Conservation (phyloP, 2,888 invertebrate species). For the Pegoplata infirma region DNA sequence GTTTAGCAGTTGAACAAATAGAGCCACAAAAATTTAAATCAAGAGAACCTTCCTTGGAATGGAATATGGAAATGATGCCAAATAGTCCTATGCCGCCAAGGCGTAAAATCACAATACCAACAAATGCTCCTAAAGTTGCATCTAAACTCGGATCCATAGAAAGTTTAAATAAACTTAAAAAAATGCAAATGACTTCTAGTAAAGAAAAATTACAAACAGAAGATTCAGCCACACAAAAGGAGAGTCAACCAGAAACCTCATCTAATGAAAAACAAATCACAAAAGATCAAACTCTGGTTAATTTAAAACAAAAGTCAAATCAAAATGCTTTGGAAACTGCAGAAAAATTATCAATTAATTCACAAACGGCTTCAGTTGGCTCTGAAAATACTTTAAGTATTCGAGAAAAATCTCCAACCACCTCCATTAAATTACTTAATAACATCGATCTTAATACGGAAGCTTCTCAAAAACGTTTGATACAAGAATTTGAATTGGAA, state of each 20-base stretch:
- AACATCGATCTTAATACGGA: conserved; percentile 64
- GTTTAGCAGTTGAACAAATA: background rate
- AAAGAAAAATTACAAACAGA: conserved; percentile 14
- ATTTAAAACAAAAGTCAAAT: background rate
- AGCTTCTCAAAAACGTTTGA: conserved; percentile 68
- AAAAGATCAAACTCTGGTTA: background rate
- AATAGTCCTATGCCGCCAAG: conserved; percentile 53
- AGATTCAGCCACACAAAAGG: background rate
- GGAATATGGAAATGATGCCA: conserved; percentile 61
- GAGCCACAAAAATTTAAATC: background rate
- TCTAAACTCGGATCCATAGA: conserved; percentile 19
- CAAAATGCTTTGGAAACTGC: too few relatives aligned
- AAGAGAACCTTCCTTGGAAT: conserved; percentile 34
- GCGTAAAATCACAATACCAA: conserved; percentile 10
- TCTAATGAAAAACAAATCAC: background rate
- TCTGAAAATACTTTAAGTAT: conserved; percentile 15
- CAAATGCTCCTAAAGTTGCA: conserved; percentile 1
- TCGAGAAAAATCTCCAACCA: conserved; percentile 65
- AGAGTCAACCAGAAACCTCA: background rate
- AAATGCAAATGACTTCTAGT: conserved; percentile 66
- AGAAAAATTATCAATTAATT: background rate
- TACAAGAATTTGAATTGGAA: conserved; percentile 74
- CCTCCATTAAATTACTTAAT: conserved; percentile 69
- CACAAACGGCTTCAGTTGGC: background rate
- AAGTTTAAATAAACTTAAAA: conserved; percentile 66